Base-by-base conservation (phyloP, 2,888 invertebrate genomes). In the Hydraecia micacea region DNA sequence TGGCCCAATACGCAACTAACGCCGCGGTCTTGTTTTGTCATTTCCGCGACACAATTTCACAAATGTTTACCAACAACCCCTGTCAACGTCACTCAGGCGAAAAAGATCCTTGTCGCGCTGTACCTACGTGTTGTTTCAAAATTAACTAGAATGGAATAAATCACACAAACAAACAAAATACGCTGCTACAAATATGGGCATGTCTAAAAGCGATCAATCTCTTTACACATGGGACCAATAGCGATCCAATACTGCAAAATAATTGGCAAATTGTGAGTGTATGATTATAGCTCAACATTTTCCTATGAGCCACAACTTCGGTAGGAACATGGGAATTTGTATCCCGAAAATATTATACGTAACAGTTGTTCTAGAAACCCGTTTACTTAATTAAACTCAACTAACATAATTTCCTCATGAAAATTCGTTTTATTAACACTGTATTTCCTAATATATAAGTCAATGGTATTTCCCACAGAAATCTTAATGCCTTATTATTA, bases 241-340 rank as follows among this genome's bases (percentile, higher is more conserved):
- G 49, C 52, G 55, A 81, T 15, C 71, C 28, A 85, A 80, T 81
- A 74, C 74, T 58, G 39, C 5, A 77, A 80, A 36, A 83, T 83
- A 66, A 86, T 75, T 86, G 65, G 82, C 25, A 80, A 80, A 83
- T 70, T 69, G 49, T 58, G 36, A 81, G 82, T 36, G 58, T 81
- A 32, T 42, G 25, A 25, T 86, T 86, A 76, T 86, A 75, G 21
- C 60, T 55, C 9, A 21, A 32, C 7, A 5, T 28, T 55, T 36
- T 63, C 68, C 39, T 21, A 52, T 18, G 39, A 67, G 32, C 13
- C 9, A 42, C 15, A n/a, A 49, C 18, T 39, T 42, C 42, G 8
- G 49, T 49, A 7, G 49, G 21, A 39, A 66, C 39, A 66, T 32
- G 63, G 32, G 21, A 69, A n/a, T 2, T 49, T 25, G 0, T 70